Evolutionary conservation across 2,797 vertebrate genomes (phyloP).

Genomic region (Tinamus major): DNA sequence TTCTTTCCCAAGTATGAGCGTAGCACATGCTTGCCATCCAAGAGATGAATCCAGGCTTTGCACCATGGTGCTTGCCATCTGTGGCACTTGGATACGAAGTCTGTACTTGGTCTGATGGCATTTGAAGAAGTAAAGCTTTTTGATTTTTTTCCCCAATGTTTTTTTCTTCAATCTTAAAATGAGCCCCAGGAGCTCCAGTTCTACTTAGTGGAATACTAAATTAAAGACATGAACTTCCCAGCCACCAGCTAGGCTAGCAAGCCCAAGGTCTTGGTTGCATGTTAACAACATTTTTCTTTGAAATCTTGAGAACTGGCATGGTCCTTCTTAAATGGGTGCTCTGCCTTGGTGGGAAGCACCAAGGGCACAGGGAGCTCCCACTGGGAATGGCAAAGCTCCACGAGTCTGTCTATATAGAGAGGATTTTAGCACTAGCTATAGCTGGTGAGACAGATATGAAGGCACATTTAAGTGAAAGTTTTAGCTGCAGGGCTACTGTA

Average conservation of each 20-base stretch:
- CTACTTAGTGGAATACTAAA: neutral
- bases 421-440: neutral
- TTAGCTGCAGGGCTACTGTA: neutral
- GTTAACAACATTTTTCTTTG: neutral
- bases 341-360: accelerated
- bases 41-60: neutral
- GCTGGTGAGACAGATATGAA: neutral
- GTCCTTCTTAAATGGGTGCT: neutral
- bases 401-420: neutral
- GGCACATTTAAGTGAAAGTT: neutral
- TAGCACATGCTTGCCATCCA: neutral
- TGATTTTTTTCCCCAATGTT: neutral
- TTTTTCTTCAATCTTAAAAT: neutral
- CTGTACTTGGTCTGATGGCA: neutral
- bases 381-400: neutral
- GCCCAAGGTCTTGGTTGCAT: neutral
- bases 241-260: neutral
- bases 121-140: neutral
- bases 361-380: neutral
- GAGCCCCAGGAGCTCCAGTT: neutral
- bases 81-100: neutral
- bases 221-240: neutral
- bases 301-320: neutral
- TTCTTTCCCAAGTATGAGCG: conserved; percentile 2
- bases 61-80: neutral